Evolutionary conservation across 2,113 vertebrate species (phyloP), one percentile per base, ranked within the genome.

Genomic region (Sebastes schlegelii): DNA sequence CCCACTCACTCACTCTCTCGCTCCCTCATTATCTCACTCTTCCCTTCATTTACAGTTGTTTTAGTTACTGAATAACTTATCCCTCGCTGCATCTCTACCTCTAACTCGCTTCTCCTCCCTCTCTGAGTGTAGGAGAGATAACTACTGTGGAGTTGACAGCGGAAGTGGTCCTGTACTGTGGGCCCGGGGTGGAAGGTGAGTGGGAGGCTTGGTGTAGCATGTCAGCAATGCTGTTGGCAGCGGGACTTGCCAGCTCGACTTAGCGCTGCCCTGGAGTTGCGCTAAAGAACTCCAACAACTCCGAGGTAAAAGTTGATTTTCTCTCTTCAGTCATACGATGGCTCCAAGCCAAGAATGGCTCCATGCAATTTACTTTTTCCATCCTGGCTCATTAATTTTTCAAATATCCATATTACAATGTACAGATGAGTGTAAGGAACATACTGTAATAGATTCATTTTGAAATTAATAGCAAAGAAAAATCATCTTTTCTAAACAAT

Each of bases 181-280:
- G 86, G 84, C 85, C 76, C 0, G 13, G 78, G 92, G 85, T 90
- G 85, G 89, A 90, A 92, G 92, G 89, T 92, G 92, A 94, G 91
- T 91, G 83, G 91, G 91, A 92, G 89, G 89, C 78, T 86, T 17
- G 80, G 86, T 86, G 80, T 85, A 87, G 74, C 86, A 76, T 89
- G 91, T 93, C 91, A 91, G 87, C 86, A 79, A 86, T 65, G 79
- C 88, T 88, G 82, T 83, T 91, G 90, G 88, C 88, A 88, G 83
- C 23, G 1, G 75, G 83, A 88, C 87, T 89, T 88, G 77, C 86
- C 83, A 90, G 82, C 88, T 88, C 88, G 80, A 80, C 77, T 90
- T 63, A 86, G 79, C 65, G 51, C 73, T 90, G 80, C 69, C 68
- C 75, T 81, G 17, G 69, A 92, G 83, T 88, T 87, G 74, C 19